Percentiles rank a stretch among this genome's conserved stretches.
Evolutionary conservation across 2,797 vertebrate genomes (phyloP).

Genomic region (Protonibea diacanthus): DNA sequence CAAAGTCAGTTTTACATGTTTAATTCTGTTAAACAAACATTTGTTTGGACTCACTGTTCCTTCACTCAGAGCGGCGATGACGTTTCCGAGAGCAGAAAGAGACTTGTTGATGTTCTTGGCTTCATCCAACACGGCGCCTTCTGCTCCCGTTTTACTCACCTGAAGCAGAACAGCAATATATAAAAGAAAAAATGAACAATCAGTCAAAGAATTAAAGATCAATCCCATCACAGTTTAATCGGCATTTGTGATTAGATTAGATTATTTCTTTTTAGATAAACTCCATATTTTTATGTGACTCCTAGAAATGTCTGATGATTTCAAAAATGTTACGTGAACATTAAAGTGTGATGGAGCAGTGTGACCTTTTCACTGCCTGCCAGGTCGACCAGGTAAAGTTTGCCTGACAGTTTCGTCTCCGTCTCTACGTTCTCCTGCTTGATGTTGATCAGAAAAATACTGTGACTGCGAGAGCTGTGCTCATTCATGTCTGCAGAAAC

Average conservation of each 20-base stretch:
- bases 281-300: too few species aligned
- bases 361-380: slow-evolving; percentile 96
- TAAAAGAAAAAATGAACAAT: too few species aligned
- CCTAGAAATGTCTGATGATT: not conserved
- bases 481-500: slow-evolving; percentile 94
- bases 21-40: too few species aligned
- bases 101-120: slow-evolving; percentile 99
- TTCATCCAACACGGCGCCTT: slow-evolving; percentile 95
- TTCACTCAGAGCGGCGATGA: slow-evolving; percentile 95
- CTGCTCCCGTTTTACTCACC: slow-evolving; percentile 98
- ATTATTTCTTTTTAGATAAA: too few species aligned
- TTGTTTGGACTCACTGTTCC: slow-evolving; percentile 86
- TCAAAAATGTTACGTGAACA: not conserved
- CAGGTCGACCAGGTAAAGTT: slow-evolving; percentile 96
- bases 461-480: slow-evolving; percentile 97
- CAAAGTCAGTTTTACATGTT: too few species aligned
- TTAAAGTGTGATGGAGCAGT: not conserved
- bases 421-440: slow-evolving; percentile 98
- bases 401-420: slow-evolving; percentile 95
- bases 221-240: too few species aligned
- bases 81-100: slow-evolving; percentile 94
- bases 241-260: too few species aligned
- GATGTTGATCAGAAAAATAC: slow-evolving; percentile 96
- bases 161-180: slow-evolving; percentile 58
- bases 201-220: too few species aligned